phyloP scores from a whole-genome alignment of 2,113 vertebrate species.

The Oreochromis aureus region DNA sequence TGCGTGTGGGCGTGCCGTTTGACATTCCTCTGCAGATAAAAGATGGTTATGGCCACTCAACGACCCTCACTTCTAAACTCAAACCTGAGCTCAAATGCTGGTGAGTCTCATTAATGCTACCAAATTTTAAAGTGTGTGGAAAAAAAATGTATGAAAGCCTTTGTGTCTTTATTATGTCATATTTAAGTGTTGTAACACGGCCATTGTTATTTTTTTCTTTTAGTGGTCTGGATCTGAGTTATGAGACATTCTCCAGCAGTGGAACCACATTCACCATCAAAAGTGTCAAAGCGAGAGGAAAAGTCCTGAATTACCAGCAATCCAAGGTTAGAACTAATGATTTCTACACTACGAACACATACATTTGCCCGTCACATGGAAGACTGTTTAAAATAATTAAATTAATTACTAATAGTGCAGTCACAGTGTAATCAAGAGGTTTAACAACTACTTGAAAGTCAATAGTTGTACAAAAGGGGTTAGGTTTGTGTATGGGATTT shows the following conservation, averaged over 20 bases:
- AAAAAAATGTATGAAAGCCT: accelerated
- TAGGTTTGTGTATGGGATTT: too few species aligned
- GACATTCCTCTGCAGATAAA: conserved; percentile 78
- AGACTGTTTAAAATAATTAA: neutral
- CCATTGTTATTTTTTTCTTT: neutral
- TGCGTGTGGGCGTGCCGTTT: conserved; percentile 81
- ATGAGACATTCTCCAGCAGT: conserved; percentile 55
- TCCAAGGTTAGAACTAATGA: conserved; percentile 74
- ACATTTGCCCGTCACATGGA: neutral
- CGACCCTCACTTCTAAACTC: conserved; percentile 54
- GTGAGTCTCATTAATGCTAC: conserved; percentile 21
- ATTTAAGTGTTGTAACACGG: neutral
- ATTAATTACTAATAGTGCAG: neutral
- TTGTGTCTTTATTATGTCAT: neutral
- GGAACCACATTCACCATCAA: conserved; percentile 71
- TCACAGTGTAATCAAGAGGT: neutral
- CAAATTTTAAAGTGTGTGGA: neutral
- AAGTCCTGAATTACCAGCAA: conserved; percentile 70
- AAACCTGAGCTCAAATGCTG: conserved; percentile 75
- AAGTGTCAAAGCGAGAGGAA: conserved; percentile 76
- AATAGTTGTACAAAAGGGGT: too few species aligned
- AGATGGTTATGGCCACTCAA: conserved; percentile 80
- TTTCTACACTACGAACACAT: accelerated
- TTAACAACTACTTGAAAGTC: neutral
- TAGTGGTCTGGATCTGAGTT: conserved; percentile 79